These are phyloP conservation scores for Heterohyrax brucei DNA, from an alignment of 2,797 vertebrate species.

Conservation along the genomic window DNA sequence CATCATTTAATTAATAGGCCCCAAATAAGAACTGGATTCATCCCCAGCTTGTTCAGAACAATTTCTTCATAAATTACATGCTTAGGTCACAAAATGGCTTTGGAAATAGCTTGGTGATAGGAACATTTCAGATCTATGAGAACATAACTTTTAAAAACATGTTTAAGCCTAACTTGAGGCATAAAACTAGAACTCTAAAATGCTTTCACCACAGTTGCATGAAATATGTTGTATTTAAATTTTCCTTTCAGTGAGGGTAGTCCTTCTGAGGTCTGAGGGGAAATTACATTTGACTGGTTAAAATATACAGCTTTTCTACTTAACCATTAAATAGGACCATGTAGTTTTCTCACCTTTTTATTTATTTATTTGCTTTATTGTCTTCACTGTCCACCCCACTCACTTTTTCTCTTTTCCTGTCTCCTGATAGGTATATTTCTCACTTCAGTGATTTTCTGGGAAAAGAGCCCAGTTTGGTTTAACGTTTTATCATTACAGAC, in stretches of 20 bases:
- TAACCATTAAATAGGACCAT: conserved; percentile 11
- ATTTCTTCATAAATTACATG: conserved; percentile 7
- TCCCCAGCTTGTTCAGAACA: neutral
- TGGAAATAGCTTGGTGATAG: conserved; percentile 36
- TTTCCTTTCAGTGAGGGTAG: conserved; percentile 27
- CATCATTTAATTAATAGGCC: neutral
- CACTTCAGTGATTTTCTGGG: conserved; percentile 76
- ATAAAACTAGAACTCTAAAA: conserved; percentile 64
- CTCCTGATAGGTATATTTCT: conserved; percentile 49
- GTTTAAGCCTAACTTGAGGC: conserved; percentile 41
- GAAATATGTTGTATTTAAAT: conserved; percentile 55
- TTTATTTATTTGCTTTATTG: conserved; percentile 15
- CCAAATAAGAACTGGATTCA: conserved; percentile 1
- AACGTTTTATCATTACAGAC: conserved; percentile 62
- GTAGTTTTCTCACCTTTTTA: neutral
- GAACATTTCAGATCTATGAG: conserved; percentile 17
- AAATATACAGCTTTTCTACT: conserved; percentile 59
- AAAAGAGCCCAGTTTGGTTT: conserved; percentile 69
- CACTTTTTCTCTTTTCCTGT: neutral
- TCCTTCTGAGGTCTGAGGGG: neutral
- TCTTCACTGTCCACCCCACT: neutral
- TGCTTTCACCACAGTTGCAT: conserved; percentile 17
- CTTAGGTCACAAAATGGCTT: neutral
- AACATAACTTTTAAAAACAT: conserved; percentile 51
- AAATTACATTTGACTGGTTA: conserved; percentile 38